Base-by-base conservation (phyloP, 1,140 invertebrate genomes). In the Drosophila triauraria region DNA sequence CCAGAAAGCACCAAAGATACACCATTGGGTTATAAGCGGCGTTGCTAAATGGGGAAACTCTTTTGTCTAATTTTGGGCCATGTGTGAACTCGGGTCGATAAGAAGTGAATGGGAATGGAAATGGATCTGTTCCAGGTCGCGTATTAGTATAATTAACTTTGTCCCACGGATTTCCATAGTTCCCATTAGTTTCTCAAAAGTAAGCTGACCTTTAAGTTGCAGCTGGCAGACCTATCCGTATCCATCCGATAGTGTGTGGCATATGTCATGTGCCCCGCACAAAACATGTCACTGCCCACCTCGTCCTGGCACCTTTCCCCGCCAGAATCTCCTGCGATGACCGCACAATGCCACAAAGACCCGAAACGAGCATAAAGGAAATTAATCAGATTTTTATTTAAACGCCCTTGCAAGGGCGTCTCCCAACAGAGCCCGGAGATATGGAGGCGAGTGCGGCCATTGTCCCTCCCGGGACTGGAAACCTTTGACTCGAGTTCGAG, bases 311-410 rank as follows among this genome's bases (percentile, higher is more conserved):
- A 87, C 84, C 84, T 87, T 80, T 75, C 17, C 46, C 64, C 15
- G 12, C 13, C 60, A 51, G 25, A 30, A 27, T 42, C 40, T 27
- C 50, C 61, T 42, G 46, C 61, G 15, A 60, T 61, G 51, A 71
- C 54, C 83, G 70, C 65, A 87, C 83, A 86, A 83, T 87, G 72
- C 71, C 80, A 84, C 43, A 78, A 46, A 85, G 83, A 78, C 74
- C 84, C 80, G 64, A 64, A 82, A 54, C 75, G 79, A 75, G 54
- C 74, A 88, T 88, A 90, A 88, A 88, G 80, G 80, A 88, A 88
- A 88, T 88, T 88, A 88, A 88, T 88, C 84, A 88, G 84, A 88
- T 88, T 88, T 87, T 90, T 88, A 90, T 88, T 88, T 90, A 88
- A 88, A 88, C 84, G 85, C 84, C 78, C 82, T 75, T 68, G 47